Evolutionary conservation across 2,113 vertebrate genomes (phyloP).

Genomic region (Sinocyclocheilus grahami): DNA sequence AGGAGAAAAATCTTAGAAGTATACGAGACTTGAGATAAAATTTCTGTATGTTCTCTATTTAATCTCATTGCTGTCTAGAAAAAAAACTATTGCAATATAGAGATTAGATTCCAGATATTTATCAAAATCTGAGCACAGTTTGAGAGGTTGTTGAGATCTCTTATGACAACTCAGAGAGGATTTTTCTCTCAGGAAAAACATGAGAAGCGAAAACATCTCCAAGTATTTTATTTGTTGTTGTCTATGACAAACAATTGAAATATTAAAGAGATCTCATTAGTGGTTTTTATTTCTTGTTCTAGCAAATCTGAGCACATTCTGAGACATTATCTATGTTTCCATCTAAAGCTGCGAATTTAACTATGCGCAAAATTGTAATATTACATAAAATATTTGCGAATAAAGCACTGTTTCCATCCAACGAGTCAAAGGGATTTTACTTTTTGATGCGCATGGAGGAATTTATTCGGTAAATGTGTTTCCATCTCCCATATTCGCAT

Average conservation of each 20-base stretch:
- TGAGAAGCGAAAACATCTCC: not conserved
- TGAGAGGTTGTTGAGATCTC: not conserved
- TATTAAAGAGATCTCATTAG: not conserved
- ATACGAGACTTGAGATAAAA: no score
- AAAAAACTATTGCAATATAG: not conserved
- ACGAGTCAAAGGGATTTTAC: no score
- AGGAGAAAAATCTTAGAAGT: no score
- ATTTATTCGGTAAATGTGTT: no score
- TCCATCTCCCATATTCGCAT: no score
- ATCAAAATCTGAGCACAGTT: not conserved
- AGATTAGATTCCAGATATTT: not conserved
- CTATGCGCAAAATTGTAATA: no score
- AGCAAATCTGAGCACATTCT: not conserved
- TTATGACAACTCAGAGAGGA: not conserved
- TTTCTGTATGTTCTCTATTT: not conserved
- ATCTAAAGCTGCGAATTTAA: no score
- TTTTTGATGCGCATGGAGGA: no score
- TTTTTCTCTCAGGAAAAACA: not conserved
- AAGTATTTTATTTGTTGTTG: not conserved
- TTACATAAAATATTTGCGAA: no score
- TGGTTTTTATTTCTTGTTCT: not conserved
- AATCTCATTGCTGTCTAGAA: not conserved
- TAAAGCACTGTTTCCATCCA: no score
- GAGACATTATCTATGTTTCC: not conserved
- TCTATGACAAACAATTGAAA: not conserved